phyloP scores from a whole-genome alignment of 92 coral and sea anemone genomes.

The Epizoanthus scotinus region DNA sequence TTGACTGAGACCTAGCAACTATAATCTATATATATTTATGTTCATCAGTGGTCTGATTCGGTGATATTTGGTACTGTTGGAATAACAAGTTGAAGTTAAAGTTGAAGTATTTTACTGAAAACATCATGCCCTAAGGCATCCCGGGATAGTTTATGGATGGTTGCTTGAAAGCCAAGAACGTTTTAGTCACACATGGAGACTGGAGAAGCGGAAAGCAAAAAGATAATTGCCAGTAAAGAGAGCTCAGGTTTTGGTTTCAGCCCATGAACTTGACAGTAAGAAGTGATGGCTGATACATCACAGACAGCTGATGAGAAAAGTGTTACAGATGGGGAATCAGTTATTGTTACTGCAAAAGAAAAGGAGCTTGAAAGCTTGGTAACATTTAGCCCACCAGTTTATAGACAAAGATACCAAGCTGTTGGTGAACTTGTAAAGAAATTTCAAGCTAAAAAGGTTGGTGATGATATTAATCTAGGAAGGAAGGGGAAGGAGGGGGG shows the following conservation, averaged over 20 bases:
- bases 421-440: conserved; percentile 78
- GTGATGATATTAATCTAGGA: neutral
- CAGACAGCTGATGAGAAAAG: neutral
- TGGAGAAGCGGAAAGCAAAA: too few relatives aligned
- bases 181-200: too few relatives aligned
- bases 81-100: too few relatives aligned
- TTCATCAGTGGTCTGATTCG: too few relatives aligned
- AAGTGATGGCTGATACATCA: neutral
- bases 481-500: too few relatives aligned
- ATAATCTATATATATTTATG: too few relatives aligned
- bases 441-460: conserved; percentile 83
- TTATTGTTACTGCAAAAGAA: conserved; percentile 44
- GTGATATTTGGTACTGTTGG: too few relatives aligned
- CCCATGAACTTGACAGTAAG: too few relatives aligned
- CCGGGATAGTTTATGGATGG: neutral
- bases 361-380: conserved; percentile 26
- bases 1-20: neutral
- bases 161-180: neutral
- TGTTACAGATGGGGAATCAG: neutral
- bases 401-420: conserved; percentile 82
- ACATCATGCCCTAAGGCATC: neutral
- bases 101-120: too few relatives aligned
- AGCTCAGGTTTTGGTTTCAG: too few relatives aligned
- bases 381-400: conserved; percentile 89
- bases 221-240: too few relatives aligned